phyloP scores from a whole-genome alignment of 2,113 vertebrate species.

The Brienomyrus longianalis region DNA sequence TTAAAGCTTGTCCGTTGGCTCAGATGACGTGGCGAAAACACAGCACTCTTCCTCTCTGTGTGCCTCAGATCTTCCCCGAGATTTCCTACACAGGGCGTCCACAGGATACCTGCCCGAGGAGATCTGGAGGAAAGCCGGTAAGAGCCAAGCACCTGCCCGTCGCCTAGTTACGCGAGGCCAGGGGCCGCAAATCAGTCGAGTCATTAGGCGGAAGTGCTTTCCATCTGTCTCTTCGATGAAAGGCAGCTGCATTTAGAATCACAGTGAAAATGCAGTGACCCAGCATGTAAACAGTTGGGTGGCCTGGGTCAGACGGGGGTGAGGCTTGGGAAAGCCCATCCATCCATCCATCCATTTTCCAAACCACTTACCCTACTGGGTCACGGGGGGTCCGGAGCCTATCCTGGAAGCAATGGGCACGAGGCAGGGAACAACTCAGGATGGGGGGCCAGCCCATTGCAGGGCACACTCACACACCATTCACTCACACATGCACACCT shows the following conservation, averaged over 20 bases:
- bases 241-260: conserved; percentile 62
- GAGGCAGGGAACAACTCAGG: too few species aligned
- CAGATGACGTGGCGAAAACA: background rate
- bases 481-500: too few species aligned
- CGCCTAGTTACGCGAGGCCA: conserved; percentile 43
- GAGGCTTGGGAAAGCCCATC: background rate
- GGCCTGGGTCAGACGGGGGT: conserved; percentile 34
- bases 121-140: conserved; percentile 98
- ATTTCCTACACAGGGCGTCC: conserved; percentile 75
- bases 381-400: too few species aligned
- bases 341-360: too few species aligned
- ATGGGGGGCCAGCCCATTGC: too few species aligned
- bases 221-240: conserved; percentile 59
- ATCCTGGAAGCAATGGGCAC: too few species aligned
- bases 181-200: conserved; percentile 35
- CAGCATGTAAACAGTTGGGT: conserved; percentile 45
- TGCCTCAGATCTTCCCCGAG: conserved; percentile 73
- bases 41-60: background rate
- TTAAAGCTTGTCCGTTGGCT: background rate
- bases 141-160: conserved; percentile 43
- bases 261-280: conserved; percentile 61
- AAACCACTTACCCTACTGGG: too few species aligned
- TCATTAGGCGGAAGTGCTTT: conserved; percentile 52
- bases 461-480: too few species aligned
- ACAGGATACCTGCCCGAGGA: conserved; percentile 91